Percentiles rank a stretch among this genome's conserved stretches.
Evolutionary conservation across 2,888 invertebrate genomes (phyloP).

Genomic region (Hypena proboscidalis): DNA sequence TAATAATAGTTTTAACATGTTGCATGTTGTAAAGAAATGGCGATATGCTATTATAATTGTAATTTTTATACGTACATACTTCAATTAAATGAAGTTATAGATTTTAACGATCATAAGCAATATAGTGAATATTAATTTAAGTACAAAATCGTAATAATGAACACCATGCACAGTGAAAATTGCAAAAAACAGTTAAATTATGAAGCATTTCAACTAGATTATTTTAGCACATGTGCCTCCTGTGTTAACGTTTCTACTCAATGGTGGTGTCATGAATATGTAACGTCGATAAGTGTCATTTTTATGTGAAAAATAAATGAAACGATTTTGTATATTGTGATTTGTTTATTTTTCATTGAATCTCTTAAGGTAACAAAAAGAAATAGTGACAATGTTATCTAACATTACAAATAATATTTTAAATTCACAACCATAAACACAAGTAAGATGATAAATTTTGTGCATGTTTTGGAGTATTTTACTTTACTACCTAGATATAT

Average conservation of each 20-base stretch:
- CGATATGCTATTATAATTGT: too few species aligned
- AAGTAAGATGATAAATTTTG: neutral
- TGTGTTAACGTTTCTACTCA: too few species aligned
- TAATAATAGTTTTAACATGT: too few species aligned
- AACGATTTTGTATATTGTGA: constrained; percentile 36
- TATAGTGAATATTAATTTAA: too few species aligned
- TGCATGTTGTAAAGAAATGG: too few species aligned
- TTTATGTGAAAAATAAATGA: constrained; percentile 32
- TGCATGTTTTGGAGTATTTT: neutral
- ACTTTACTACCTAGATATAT: neutral
- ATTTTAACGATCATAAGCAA: too few species aligned
- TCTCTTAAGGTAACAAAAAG: constrained; percentile 26
- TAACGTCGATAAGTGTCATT: neutral
- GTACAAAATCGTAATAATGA: neutral
- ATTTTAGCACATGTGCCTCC: too few species aligned
- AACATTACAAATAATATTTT: constrained; percentile 14
- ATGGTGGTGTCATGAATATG: neutral
- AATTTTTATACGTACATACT: too few species aligned
- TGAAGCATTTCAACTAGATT: too few species aligned
- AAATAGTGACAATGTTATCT: constrained; percentile 32
- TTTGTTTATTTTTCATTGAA: constrained; percentile 30
- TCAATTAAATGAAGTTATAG: too few species aligned
- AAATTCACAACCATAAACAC: constrained; percentile 38
- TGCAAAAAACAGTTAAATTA: too few species aligned
- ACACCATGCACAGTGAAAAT: too few species aligned